Conservation (phyloP, 2,797 vertebrate species). For the Spheniscus humboldti region DNA sequence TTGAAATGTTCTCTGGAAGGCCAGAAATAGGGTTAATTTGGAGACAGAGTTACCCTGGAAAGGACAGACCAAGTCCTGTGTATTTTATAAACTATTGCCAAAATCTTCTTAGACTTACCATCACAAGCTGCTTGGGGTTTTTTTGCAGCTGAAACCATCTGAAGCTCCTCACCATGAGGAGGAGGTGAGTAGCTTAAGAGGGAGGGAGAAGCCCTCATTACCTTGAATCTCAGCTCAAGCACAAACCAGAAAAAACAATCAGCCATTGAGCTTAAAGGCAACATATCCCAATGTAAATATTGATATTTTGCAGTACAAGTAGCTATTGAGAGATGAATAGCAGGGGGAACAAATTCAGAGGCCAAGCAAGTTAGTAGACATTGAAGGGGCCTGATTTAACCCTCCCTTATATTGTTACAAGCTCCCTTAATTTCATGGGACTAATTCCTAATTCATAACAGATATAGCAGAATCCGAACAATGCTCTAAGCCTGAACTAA, state of each 20-base stretch:
- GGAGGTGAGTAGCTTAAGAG: background rate
- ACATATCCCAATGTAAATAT: slow-evolving; percentile 17
- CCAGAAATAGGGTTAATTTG: background rate
- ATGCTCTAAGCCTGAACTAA: background rate
- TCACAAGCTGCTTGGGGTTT: background rate
- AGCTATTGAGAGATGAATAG: slow-evolving; percentile 68
- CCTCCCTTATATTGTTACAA: background rate
- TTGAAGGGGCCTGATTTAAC: background rate
- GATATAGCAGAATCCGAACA: background rate
- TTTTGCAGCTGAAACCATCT: background rate
- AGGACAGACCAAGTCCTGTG: background rate
- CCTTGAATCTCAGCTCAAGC: slow-evolving; percentile 33
- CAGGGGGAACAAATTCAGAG: slow-evolving; percentile 55
- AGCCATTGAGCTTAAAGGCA: slow-evolving; percentile 36
- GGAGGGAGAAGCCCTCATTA: background rate
- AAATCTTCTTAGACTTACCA: background rate
- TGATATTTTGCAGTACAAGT: slow-evolving; percentile 63
- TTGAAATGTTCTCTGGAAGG: background rate
- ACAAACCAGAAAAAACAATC: slow-evolving; percentile 56
- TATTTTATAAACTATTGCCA: background rate
- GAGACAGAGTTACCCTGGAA: background rate
- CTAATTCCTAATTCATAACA: background rate
- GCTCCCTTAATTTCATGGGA: background rate
- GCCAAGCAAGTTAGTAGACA: background rate
- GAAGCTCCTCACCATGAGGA: background rate